phyloP scores from a whole-genome alignment of 2,888 invertebrate species.

The Tubulanus polymorphus region DNA sequence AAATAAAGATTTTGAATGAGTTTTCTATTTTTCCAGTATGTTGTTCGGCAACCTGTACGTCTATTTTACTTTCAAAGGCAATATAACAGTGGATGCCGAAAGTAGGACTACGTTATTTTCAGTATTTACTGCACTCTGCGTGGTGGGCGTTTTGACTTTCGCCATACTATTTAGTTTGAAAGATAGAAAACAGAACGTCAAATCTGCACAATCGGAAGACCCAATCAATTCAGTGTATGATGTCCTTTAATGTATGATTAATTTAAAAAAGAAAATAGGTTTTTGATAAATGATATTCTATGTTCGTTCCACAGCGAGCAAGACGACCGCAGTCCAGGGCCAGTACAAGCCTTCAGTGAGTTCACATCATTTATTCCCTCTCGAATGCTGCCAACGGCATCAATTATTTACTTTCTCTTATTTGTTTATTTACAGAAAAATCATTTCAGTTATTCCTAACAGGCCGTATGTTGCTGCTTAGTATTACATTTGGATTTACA shows the following conservation, averaged over 20 bases:
- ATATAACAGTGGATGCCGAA: constrained; percentile 66
- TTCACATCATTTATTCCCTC: too few species aligned
- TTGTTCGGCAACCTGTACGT: constrained; percentile 94
- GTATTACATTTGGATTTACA: constrained; percentile 84
- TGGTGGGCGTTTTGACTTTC: constrained; percentile 63
- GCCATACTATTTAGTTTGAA: constrained; percentile 38
- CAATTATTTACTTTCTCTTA: constrained; percentile 41
- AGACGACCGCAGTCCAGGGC: too few species aligned
- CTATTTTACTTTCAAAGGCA: constrained; percentile 82
- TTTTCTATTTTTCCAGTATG: constrained; percentile 65
- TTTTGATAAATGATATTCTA: too few species aligned
- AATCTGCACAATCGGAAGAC: too few species aligned
- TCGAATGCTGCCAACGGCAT: constrained; percentile 67
- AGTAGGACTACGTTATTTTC: constrained; percentile 77
- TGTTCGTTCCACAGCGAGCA: too few species aligned
- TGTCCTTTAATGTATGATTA: too few species aligned
- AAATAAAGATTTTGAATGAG: too few species aligned
- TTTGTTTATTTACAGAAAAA: constrained; percentile 47
- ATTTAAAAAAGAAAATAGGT: too few species aligned
- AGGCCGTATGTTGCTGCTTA: constrained; percentile 77
- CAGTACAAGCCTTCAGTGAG: too few species aligned
- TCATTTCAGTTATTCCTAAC: constrained; percentile 76
- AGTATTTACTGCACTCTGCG: constrained; percentile 66
- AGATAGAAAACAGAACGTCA: too few species aligned
- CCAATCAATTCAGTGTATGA: too few species aligned